Percentiles rank a stretch among this genome's conserved stretches.
These are phyloP conservation scores for Otus sunia DNA, from an alignment of 2,113 vertebrate species.

Conservation along the genomic window DNA sequence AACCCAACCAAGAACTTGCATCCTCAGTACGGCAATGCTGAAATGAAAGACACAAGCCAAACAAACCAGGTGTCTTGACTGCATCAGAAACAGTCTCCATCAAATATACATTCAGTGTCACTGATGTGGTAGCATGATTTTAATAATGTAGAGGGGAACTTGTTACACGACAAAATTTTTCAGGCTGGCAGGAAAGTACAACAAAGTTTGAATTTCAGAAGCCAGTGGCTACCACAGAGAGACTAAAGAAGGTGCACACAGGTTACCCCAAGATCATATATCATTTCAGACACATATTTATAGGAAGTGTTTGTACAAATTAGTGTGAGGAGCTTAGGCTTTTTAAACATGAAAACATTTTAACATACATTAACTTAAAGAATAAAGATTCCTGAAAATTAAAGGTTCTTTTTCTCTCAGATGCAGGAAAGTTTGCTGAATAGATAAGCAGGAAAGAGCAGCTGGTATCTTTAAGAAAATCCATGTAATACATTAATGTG, in stretches of 20 bases:
- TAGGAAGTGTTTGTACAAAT: neutral
- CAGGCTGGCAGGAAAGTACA: neutral
- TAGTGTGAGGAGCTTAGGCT: neutral
- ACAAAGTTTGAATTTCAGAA: neutral
- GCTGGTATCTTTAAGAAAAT: neutral
- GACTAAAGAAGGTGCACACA: neutral
- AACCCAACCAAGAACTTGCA: neutral
- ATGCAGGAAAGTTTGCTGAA: neutral
- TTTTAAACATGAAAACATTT: conserved; percentile 14
- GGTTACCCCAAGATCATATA: neutral
- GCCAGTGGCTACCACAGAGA: neutral
- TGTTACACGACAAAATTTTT: neutral
- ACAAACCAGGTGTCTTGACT: neutral
- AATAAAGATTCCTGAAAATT: conserved; percentile 21
- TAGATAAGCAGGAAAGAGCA: conserved; percentile 1
- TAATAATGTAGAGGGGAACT: neutral
- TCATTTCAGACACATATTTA: neutral
- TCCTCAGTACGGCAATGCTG: accelerated
- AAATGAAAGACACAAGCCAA: neutral
- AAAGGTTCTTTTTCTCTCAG: neutral
- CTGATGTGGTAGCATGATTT: too few species aligned
- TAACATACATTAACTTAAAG: conserved; percentile 21
- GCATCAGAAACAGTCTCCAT: neutral
- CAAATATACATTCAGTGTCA: neutral
- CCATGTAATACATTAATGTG: neutral